phyloP scores from a whole-genome alignment of 2,888 invertebrate genomes.

The Melanargia galathea region DNA sequence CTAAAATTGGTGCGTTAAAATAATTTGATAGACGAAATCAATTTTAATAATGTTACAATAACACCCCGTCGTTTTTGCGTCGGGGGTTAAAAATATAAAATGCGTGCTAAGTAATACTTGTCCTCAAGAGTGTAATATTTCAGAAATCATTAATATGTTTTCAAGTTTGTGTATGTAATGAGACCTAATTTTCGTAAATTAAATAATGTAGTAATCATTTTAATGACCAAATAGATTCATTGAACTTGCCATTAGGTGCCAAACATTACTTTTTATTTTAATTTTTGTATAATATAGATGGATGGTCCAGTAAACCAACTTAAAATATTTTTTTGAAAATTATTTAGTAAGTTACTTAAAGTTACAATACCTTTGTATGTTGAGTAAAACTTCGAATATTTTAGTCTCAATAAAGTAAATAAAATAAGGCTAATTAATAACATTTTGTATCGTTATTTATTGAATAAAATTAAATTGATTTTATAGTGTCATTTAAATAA shows the following conservation, averaged over 20 bases:
- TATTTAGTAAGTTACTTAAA: neutral
- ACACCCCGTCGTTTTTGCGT: too few species aligned
- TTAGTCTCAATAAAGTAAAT: neutral
- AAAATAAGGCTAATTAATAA: neutral
- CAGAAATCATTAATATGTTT: neutral
- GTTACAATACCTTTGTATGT: neutral
- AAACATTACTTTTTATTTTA: neutral
- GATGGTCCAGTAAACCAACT: neutral
- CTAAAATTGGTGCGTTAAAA: slow-evolving; percentile 4
- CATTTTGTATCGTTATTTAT: neutral
- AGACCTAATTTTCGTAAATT: neutral
- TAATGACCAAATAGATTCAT: neutral
- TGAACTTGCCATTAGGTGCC: slow-evolving; percentile 5
- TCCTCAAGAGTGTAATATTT: neutral
- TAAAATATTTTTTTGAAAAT: slow-evolving; percentile 7
- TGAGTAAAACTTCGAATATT: slow-evolving; percentile 2
- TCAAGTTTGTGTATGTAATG: neutral
- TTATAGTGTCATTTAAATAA: neutral
- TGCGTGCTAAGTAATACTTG: neutral
- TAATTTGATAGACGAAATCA: neutral
- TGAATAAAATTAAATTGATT: neutral
- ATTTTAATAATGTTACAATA: neutral
- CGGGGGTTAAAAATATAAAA: neutral
- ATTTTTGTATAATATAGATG: neutral
- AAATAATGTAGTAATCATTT: too few species aligned